Evolutionary conservation across 2,888 invertebrate genomes (phyloP), one percentile per base, ranked within the genome.

Genomic region (Steinernema carpocapsae): DNA sequence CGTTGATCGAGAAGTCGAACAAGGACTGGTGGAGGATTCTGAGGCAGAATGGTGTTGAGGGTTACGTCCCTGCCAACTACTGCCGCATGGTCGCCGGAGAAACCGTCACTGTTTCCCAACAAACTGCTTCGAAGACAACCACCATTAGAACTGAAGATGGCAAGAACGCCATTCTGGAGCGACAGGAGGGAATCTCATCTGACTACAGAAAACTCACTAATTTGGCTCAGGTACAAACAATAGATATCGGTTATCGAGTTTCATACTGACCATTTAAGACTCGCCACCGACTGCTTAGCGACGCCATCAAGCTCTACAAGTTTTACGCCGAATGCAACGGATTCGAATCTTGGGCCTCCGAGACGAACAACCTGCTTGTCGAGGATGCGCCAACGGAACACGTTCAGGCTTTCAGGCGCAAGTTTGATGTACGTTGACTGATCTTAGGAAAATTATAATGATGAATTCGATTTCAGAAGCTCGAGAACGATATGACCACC

Each of bases 241-340:
- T 7, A 43, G 43, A 12, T 43, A 12, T 7, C 7, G 43, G 70
- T n/a, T 70, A 6, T 70, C n/a, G 19, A 10, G 24, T 19, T 64
- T 26, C 37, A 17, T 64, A 10, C 14, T 4, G 24, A 43, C 2
- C 4, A 32, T 45, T 71, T n/a, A 76, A 92, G 84, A 92, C 92
- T 29, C 91, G 97, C 0, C 93, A 93, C 79, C 92, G 93, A 0
- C 91, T 94, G 48, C 90, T 97, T 3, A 94, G 94, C 82, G 97
- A 97, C 87, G 93, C 96, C 0, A 94, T 95, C 83, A 92, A 94
- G 82, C 90, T 97, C 59, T 96, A 93, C 89, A 93, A 93, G 73
- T 96, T 97, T 90, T 95, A 94, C 89, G 92, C 94, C 12, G 97
- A 97, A 88, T 97, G 97, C 88, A 96, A 97, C 85, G 95, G 95